Percentiles rank a stretch among this genome's conserved stretches.
phyloP scores from a whole-genome alignment of 2,888 invertebrate genomes.

The Corythucha ciliata region DNA sequence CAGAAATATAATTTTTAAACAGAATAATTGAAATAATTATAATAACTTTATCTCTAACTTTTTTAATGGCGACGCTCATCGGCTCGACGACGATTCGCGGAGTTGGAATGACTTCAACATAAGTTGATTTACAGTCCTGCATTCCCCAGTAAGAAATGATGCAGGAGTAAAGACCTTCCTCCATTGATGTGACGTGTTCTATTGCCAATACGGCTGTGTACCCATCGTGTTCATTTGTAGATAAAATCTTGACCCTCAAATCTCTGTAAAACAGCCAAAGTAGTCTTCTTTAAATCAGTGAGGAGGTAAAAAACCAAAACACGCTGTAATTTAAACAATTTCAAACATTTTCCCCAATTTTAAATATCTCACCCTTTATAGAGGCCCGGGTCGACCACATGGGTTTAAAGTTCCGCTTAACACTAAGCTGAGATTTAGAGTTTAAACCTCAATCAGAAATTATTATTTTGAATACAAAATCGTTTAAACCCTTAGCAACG shows the following conservation, averaged over 20 bases:
- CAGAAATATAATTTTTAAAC: conserved; percentile 5
- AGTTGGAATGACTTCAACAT: conserved; percentile 51
- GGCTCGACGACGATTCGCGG: conserved; percentile 60
- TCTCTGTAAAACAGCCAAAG: no score
- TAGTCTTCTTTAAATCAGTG: no score
- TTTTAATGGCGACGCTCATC: conserved; percentile 58
- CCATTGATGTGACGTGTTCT: conserved; percentile 56
- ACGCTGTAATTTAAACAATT: no score
- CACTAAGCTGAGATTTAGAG: no score
- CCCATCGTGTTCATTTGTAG: conserved; percentile 46
- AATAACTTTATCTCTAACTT: conserved; percentile 45
- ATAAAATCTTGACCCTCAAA: conserved; percentile 54
- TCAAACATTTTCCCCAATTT: no score
- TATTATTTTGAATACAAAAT: no score
- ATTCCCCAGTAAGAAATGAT: conserved; percentile 62
- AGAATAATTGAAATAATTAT: background rate
- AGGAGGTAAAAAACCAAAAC: no score
- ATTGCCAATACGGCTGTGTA: conserved; percentile 63
- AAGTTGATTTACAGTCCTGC: conserved; percentile 56
- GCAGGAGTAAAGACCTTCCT: conserved; percentile 72
- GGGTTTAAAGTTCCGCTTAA: no score
- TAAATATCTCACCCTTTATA: no score
- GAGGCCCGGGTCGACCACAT: no score
- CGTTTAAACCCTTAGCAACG: no score
- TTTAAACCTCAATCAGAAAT: no score